Evolutionary conservation across 2,797 vertebrate genomes (phyloP).

Genomic region (Podarcis lilfordi): DNA sequence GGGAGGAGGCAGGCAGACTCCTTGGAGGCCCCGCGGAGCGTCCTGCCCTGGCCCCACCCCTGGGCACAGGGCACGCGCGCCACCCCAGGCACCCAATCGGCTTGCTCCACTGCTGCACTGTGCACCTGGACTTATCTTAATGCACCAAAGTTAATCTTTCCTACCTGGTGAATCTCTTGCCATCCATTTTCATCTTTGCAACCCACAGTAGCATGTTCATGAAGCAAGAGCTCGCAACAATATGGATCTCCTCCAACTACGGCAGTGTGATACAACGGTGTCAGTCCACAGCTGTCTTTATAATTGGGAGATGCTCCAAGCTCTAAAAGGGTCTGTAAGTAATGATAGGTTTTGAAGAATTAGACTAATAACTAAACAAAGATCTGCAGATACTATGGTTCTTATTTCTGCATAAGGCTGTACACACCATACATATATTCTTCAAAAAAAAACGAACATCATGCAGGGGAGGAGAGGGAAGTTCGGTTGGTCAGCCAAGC

Average conservation of each 20-base stretch:
- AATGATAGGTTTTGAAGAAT: constrained; percentile 21
- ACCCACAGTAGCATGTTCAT: constrained; percentile 85
- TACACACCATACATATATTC: too few relatives aligned
- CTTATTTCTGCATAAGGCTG: too few relatives aligned
- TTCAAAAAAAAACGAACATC: too few relatives aligned
- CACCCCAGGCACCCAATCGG: too few relatives aligned
- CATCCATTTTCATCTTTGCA: constrained; percentile 96
- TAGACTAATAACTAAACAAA: not conserved
- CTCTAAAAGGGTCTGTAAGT: constrained; percentile 87
- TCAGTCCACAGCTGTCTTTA: constrained; percentile 94
- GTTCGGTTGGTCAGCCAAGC: too few relatives aligned
- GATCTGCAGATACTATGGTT: not conserved
- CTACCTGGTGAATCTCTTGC: constrained; percentile 96
- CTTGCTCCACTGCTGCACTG: not conserved
- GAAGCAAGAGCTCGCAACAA: constrained; percentile 93
- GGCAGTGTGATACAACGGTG: constrained; percentile 91
- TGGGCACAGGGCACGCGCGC: too few relatives aligned
- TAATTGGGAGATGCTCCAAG: constrained; percentile 93
- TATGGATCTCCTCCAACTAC: constrained; percentile 91
- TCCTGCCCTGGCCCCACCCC: too few relatives aligned
- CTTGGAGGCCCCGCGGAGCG: too few relatives aligned
- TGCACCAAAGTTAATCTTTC: not conserved
- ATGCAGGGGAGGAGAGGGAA: too few relatives aligned
- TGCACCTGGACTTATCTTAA: not conserved
- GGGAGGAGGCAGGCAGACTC: too few relatives aligned